These are phyloP conservation scores for Geopemphigus sp. DNA, from an alignment of 1,140 invertebrate species.

Conservation along the genomic window DNA sequence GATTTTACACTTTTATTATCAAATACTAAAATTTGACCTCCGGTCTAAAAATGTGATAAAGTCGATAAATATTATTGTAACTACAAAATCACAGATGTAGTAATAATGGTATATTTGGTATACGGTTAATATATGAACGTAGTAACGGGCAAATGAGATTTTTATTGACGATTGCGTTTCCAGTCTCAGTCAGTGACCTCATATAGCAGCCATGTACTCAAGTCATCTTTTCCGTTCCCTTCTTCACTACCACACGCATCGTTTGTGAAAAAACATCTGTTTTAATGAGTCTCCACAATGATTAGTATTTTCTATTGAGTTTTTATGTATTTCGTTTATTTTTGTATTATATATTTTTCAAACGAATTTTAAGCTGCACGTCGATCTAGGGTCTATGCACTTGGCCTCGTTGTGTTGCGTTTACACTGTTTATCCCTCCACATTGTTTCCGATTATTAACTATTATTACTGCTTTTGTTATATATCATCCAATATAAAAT, in stretches of 20 bases:
- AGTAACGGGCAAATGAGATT: not conserved
- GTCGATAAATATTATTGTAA: too few relatives aligned
- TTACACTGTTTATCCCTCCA: not conserved
- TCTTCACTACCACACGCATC: not conserved
- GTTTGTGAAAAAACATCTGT: constrained; percentile 22
- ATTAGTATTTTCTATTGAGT: constrained; percentile 32
- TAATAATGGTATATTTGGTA: too few relatives aligned
- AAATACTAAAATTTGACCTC: too few relatives aligned
- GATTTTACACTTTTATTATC: too few relatives aligned
- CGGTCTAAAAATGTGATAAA: too few relatives aligned
- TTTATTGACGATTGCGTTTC: not conserved
- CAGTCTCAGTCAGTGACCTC: constrained; percentile 16
- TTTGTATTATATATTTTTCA: not conserved
- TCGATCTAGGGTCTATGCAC: not conserved
- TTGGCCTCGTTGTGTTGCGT: not conserved
- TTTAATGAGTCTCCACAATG: not conserved
- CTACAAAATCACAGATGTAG: too few relatives aligned
- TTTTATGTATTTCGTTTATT: constrained; percentile 14
- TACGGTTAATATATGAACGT: not conserved
- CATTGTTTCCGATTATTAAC: constrained; percentile 1
- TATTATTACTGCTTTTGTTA: constrained; percentile 4
- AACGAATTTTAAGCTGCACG: not conserved
- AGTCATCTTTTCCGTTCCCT: too few relatives aligned
- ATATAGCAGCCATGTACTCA: too few relatives aligned
- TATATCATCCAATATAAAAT: not conserved